Conservation (phyloP, 2,113 vertebrate species). For the Spermophilus dauricus region DNA sequence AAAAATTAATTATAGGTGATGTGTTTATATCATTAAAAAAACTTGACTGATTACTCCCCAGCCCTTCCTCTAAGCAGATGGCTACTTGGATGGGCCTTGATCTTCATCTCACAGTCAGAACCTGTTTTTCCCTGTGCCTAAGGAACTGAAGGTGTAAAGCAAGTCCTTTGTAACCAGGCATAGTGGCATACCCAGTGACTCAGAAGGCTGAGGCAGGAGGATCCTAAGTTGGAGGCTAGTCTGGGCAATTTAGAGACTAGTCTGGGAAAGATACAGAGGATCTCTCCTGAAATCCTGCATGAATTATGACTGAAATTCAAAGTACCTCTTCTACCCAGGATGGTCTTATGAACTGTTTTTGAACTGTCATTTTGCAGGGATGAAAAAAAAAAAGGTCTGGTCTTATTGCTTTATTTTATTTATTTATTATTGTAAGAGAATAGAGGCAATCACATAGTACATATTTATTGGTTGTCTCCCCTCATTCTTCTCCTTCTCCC, state of each 20-base stretch:
- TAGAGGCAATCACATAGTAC: neutral
- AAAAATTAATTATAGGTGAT: neutral
- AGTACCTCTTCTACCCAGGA: neutral
- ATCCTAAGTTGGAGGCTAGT: too few relatives aligned
- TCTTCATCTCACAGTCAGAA: neutral
- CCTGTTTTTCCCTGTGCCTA: neutral
- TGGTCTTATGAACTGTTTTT: neutral
- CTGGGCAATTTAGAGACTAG: too few relatives aligned
- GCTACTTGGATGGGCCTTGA: neutral
- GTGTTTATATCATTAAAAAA: neutral
- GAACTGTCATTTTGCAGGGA: neutral
- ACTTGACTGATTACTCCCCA: neutral
- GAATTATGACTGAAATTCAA: constrained; percentile 31
- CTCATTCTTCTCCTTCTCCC: neutral
- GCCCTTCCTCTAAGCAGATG: neutral
- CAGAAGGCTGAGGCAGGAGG: too few relatives aligned
- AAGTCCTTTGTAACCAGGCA: neutral
- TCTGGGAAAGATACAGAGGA: neutral
- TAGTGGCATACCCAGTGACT: too few relatives aligned
- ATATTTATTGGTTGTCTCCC: neutral
- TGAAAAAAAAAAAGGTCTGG: neutral
- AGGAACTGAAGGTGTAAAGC: neutral
- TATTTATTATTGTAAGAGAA: neutral
- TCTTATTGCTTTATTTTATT: neutral
- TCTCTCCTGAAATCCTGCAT: neutral